Evolutionary conservation across 2,113 vertebrate genomes (phyloP).

Genomic region (Corvus hawaiiensis): DNA sequence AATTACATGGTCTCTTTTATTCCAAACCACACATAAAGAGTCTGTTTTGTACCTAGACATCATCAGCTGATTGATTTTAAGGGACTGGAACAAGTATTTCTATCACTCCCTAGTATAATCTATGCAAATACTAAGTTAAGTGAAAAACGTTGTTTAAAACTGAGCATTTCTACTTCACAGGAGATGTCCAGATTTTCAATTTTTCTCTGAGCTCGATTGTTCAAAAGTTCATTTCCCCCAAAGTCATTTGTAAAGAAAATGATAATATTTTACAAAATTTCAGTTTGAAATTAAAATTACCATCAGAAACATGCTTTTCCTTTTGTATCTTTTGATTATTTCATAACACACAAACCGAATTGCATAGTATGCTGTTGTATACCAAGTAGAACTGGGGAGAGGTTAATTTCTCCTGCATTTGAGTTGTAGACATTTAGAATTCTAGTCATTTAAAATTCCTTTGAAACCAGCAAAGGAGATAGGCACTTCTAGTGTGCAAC

Average conservation of each 20-base stretch:
- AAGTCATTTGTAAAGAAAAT: neutral
- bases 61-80: neutral
- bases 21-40: neutral
- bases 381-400: neutral
- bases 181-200: neutral
- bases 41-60: neutral
- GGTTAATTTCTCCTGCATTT: neutral
- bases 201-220: neutral
- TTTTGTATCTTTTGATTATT: neutral
- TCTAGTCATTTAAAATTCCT: neutral
- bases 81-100: neutral
- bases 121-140: neutral
- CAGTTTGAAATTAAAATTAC: neutral
- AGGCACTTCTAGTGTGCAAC: neutral
- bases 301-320: neutral
- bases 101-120: neutral
- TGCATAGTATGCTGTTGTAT: neutral
- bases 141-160: neutral
- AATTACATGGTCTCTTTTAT: conserved; percentile 41
- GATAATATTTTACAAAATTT: neutral
- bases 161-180: neutral
- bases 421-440: neutral
- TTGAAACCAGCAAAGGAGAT: neutral
- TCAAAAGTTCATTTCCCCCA: neutral
- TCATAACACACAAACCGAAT: neutral